Conservation (phyloP, 2,113 vertebrate genomes). For the Lepisosteus oculatus region DNA sequence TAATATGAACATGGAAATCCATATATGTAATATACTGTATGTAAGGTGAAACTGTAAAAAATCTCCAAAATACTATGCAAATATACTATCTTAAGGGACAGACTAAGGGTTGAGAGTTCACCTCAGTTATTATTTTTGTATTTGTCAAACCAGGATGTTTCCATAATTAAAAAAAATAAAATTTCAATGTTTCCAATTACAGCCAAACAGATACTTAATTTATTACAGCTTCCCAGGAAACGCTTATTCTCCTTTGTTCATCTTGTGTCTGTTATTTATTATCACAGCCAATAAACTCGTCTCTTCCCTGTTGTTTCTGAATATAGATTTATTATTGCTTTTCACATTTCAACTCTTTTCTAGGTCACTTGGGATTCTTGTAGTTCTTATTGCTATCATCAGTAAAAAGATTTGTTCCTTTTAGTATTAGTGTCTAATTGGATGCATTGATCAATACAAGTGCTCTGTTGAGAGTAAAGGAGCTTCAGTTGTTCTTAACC, state of each 20-base stretch:
- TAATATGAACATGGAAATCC: background rate
- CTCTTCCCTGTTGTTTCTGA: background rate
- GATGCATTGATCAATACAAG: background rate
- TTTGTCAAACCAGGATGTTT: background rate
- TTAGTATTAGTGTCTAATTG: conserved; percentile 48
- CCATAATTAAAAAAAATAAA: background rate
- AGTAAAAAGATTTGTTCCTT: conserved; percentile 37
- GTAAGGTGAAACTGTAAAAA: background rate
- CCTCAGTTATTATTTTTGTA: background rate
- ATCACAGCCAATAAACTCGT: background rate
- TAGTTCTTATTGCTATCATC: conserved; percentile 25
- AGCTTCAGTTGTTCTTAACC: no score
- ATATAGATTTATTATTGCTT: background rate
- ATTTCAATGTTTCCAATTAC: background rate
- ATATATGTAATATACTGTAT: no score
- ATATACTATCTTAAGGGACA: no score
- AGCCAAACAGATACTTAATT: background rate
- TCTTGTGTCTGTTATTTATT: background rate
- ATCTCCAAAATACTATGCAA: conserved; percentile 1
- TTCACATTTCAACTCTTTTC: background rate
- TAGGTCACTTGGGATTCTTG: background rate
- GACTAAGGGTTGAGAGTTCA: background rate
- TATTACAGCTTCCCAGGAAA: conserved; percentile 1
- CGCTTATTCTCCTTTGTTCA: background rate
- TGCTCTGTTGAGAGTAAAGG: background rate